Base-by-base conservation (phyloP, 92 coral and sea anemone genomes). In the Epizoanthus rinbou region DNA sequence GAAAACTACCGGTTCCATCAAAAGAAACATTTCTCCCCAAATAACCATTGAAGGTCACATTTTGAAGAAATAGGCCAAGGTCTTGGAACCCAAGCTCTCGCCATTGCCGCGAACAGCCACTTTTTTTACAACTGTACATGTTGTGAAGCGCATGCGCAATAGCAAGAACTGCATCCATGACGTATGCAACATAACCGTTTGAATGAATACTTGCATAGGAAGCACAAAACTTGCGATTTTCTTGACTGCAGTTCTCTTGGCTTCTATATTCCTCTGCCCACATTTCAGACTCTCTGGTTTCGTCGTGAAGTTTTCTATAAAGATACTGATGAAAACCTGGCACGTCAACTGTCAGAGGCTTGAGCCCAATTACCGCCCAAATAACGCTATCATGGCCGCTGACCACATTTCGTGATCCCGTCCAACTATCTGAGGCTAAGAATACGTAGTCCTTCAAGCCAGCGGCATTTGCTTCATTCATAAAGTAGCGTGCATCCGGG, bases 111-210 rank as follows among this genome's bases (percentile, higher is more conserved):
- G 80, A 16, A 79, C 94, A 90, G 7, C 64, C 89, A 41, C 45
- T 37, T 52, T 75, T 15, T 10, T 67, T 80, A 74, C 97, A 93
- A n/a, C 80, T 47, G 15, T 88, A 85, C 89, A 91, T 92, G 18
- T 82, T 80, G 59, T 93, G 97, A 14, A 93, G 76, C 21, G 94
- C 94, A 60, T 88, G 86, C 60, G 97, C 94, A 13, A 88, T 79
- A 37, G 94, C 89, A 35, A 86, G 84, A 45, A 93, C 94, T 47
- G 94, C 97, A 33, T 93, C 94, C 24, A 93, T 79, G 16, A 93
- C 86, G 54, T 92, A 85, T 16, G 97, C 84, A 3, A 93, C 87
- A 79, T 88, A 88, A n/a, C 91, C 94, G 18, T 88, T 80, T 50
- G 73, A 43, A 45, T 90, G 94, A 8, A 90, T 86, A 22, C 80